Evolutionary conservation across 2,797 vertebrate genomes (phyloP).

Genomic region (Prionace glauca): DNA sequence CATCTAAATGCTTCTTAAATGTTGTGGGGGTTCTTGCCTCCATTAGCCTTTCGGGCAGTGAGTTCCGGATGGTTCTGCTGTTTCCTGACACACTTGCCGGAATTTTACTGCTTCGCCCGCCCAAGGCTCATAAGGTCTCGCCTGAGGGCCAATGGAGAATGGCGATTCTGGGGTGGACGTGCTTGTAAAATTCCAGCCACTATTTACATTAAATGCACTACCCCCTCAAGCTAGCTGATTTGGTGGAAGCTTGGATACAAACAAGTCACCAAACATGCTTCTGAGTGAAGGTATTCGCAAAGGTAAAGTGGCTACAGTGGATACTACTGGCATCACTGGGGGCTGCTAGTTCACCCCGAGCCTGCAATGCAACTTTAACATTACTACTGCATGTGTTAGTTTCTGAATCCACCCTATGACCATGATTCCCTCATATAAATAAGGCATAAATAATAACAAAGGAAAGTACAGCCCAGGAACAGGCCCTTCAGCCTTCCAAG

Average conservation of each 20-base stretch:
- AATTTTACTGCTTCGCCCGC: too few relatives aligned
- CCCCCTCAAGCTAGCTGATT: not conserved
- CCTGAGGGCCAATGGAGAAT: too few relatives aligned
- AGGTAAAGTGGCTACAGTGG: not conserved
- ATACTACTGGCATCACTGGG: not conserved
- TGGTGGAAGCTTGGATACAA: not conserved
- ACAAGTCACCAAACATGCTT: not conserved
- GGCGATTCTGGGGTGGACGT: too few relatives aligned
- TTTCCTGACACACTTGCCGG: too few relatives aligned
- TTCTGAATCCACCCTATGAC: not conserved
- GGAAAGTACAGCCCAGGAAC: too few relatives aligned
- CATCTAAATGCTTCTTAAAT: too few relatives aligned
- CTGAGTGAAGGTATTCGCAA: not conserved
- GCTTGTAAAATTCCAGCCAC: too few relatives aligned
- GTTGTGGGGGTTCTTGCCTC: too few relatives aligned
- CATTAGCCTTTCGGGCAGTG: too few relatives aligned
- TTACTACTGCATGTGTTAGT: not conserved
- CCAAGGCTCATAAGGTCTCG: too few relatives aligned
- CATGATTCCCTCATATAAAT: not conserved
- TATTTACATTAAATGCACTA: not conserved
- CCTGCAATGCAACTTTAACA: not conserved
- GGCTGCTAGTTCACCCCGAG: not conserved
- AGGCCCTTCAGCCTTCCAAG: too few relatives aligned
- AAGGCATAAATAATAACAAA: not conserved
- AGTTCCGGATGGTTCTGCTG: too few relatives aligned